Evolutionary conservation across 2,888 invertebrate genomes (phyloP), one percentile per base, ranked within the genome.

Genomic region (Uropetala carovei): DNA sequence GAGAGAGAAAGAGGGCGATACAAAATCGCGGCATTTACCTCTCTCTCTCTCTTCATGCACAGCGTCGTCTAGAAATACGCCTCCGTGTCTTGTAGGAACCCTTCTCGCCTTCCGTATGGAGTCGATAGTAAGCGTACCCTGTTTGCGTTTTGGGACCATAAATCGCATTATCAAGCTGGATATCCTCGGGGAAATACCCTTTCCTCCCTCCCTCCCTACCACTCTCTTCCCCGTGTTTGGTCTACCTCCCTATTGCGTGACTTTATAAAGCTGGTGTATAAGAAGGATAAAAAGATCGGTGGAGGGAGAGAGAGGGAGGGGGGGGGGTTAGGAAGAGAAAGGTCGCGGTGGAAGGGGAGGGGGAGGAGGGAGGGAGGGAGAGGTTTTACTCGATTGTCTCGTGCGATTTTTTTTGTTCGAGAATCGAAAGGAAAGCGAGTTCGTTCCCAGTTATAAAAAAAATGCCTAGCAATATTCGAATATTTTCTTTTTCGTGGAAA

Each of bases 101-200:
- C 43, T 14, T 43, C 16, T 43, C 82, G 11, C 43, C 43, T 30
- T 56, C 82, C 18, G 57, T 83, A 18, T 83, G 83, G 83, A 56
- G 83, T 56, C 57, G 57, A 57, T 57, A 56, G 64, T 11, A n/a
- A 64, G 18, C 83, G 83, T 83, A 57, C 57, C 9, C 57, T 57
- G n/a, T 57, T 83, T 83, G n/a, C 83, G 57, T 83, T 83, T 83
- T n/a, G 83, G 83, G 83, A n/a, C 57, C 83, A 83, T 83, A 83
- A 83, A 83, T 83, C 57, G 56, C 83, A 83, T 83, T 83, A 83
- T 83, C 83, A 57, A 56, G 30, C 13, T 57, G 83, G 83, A 57
- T 18, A 83, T 83, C 83, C 83, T 43, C 56, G 82, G 83, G 16
- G 83, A 83, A 56, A 83, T n/a, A 83, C 83, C 56, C 83, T n/a